Percentiles rank a stretch among this genome's conserved stretches.
Conservation (phyloP, 1,140 invertebrate genomes). For the Dreissena polymorpha region DNA sequence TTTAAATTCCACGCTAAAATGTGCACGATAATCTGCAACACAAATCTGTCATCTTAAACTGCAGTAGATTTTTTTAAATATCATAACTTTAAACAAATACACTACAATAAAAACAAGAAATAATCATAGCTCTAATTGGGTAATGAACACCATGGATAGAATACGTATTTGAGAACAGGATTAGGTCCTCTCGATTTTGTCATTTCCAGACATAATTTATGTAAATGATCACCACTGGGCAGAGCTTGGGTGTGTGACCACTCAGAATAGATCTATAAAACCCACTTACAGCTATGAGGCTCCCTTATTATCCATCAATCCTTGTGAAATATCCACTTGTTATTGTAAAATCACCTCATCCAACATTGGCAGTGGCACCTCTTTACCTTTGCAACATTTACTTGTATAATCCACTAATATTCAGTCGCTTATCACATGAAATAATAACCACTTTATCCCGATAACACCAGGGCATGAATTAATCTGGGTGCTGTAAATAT, state of each 20-base stretch:
- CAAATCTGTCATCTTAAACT: too few relatives aligned
- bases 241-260: neutral
- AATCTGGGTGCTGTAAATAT: conserved; percentile 39
- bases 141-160: neutral
- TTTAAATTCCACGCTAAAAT: conserved; percentile 3
- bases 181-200: neutral
- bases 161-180: neutral
- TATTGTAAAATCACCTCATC: too few relatives aligned
- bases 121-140: neutral
- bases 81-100: too few relatives aligned
- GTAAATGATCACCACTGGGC: neutral
- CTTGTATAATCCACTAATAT: conserved; percentile 24
- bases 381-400: too few relatives aligned
- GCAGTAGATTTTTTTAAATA: too few relatives aligned
- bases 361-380: too few relatives aligned
- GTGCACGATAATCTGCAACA: neutral
- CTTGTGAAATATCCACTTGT: too few relatives aligned
- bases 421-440: neutral
- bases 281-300: neutral
- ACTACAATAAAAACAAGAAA: neutral
- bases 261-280: neutral
- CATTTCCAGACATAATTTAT: neutral
- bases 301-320: too few relatives aligned
- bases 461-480: conserved; percentile 4
- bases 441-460: too few relatives aligned